Evolutionary conservation across 1,140 invertebrate genomes (phyloP).

Genomic region (Zaprionus lachaisei): DNA sequence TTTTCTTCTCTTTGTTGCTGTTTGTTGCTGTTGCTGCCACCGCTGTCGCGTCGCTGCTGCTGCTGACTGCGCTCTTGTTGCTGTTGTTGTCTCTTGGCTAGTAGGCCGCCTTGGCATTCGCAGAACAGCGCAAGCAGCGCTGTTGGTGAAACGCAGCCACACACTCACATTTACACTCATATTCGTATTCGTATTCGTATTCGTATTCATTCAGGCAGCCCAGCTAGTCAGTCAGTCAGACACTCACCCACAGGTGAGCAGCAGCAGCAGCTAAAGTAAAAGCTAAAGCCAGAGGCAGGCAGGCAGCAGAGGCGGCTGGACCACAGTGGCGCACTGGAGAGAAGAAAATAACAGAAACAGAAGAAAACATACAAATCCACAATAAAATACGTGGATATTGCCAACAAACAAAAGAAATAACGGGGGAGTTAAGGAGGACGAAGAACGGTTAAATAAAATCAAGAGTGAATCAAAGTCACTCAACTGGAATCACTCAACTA

Average conservation of each 20-base stretch:
- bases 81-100: constrained; percentile 47
- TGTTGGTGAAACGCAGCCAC: constrained; percentile 54
- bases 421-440: background rate
- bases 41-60: constrained; percentile 33
- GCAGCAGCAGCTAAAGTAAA: constrained; percentile 50
- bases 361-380: constrained; percentile 6
- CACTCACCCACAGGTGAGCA: constrained; percentile 66
- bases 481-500: constrained; percentile 14
- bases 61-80: constrained; percentile 26
- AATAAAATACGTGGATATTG: background rate
- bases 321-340: constrained; percentile 43
- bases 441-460: background rate
- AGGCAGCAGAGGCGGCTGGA: constrained; percentile 55
- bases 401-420: constrained; percentile 26
- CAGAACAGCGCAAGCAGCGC: constrained; percentile 32
- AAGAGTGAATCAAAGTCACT: constrained; percentile 8
- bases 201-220: constrained; percentile 24
- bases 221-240: constrained; percentile 33
- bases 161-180: constrained; percentile 8
- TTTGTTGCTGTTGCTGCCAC: constrained; percentile 29
- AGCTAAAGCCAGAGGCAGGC: constrained; percentile 49
- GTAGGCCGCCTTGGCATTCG: constrained; percentile 54
- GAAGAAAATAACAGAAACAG: constrained; percentile 8
- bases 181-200: constrained; percentile 13
- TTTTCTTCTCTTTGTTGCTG: constrained; percentile 30